Evolutionary conservation across 2,888 invertebrate species (phyloP).

Genomic region (Polietes domitor): DNA sequence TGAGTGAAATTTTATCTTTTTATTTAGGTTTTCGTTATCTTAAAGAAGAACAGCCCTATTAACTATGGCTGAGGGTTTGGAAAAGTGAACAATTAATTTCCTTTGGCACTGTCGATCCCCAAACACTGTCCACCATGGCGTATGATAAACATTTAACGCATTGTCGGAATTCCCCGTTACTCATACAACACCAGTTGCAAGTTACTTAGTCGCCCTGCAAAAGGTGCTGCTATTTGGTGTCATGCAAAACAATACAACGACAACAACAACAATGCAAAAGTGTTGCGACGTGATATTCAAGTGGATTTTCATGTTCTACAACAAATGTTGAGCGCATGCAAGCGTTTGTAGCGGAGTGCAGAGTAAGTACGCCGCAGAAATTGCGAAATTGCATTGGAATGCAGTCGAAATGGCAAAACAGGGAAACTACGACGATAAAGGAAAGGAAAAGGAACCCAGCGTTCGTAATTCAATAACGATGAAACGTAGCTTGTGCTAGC

Average conservation of each 20-base stretch:
- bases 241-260: too few relatives aligned
- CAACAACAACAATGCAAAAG: not conserved
- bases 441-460: not conserved
- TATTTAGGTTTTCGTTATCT: too few relatives aligned
- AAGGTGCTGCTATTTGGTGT: not conserved
- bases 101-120: too few relatives aligned
- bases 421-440: not conserved
- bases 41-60: too few relatives aligned
- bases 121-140: constrained; percentile 19
- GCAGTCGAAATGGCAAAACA: constrained; percentile 41
- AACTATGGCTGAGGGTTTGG: too few relatives aligned
- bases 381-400: constrained; percentile 40
- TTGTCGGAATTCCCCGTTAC: constrained; percentile 16
- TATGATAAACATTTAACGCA: constrained; percentile 19
- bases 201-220: not conserved
- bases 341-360: not conserved
- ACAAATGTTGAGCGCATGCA: not conserved
- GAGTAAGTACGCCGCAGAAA: constrained; percentile 9
- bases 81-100: too few relatives aligned
- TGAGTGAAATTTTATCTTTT: too few relatives aligned
- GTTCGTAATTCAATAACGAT: constrained; percentile 30
- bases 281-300: constrained; percentile 25
- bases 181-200: constrained; percentile 5
- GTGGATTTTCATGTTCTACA: constrained; percentile 29
- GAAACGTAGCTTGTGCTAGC: not conserved